phyloP scores from a whole-genome alignment of 2,888 invertebrate species.

The Clistopyga incitator region DNA sequence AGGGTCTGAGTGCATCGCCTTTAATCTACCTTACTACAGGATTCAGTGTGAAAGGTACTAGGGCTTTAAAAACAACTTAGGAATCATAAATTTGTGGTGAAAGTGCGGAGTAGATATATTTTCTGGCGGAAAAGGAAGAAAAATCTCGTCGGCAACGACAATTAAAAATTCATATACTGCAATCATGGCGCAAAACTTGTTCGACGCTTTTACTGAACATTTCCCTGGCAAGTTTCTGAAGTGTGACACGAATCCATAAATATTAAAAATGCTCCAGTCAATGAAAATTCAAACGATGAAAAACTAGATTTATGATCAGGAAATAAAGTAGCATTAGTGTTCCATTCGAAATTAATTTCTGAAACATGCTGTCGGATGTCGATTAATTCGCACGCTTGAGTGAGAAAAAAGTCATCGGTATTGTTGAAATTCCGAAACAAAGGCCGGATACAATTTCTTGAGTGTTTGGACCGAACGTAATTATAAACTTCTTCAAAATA shows the following conservation, averaged over 20 bases:
- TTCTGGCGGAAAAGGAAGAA: neutral
- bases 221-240: neutral
- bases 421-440: no score
- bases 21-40: neutral
- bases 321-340: no score
- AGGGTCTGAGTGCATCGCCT: constrained; percentile 16
- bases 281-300: no score
- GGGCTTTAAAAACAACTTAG: neutral
- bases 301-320: no score
- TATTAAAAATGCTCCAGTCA: neutral
- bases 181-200: neutral
- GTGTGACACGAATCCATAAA: neutral
- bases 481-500: no score
- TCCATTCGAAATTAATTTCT: no score
- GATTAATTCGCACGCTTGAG: no score
- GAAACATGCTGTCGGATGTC: no score
- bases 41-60: neutral
- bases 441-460: no score
- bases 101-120: neutral
- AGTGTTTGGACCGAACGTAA: no score
- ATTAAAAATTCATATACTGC: neutral
- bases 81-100: neutral
- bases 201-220: neutral
- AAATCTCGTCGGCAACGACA: neutral
- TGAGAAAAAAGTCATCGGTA: no score